phyloP scores from a whole-genome alignment of 2,113 vertebrate species.

The Calidris pygmaea region DNA sequence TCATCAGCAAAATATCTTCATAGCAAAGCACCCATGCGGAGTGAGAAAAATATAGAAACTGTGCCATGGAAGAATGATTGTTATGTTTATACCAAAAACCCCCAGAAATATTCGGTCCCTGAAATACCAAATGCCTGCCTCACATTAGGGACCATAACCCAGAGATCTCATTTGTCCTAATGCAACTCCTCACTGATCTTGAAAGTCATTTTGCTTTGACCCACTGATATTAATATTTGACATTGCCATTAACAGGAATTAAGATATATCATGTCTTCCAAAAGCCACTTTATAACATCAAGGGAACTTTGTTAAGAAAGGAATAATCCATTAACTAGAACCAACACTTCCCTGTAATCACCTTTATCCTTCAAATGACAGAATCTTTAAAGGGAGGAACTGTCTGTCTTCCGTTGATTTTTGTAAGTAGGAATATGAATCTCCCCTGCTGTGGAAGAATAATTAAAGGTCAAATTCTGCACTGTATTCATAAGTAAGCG shows the following conservation, averaged over 20 bases:
- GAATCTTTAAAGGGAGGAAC: neutral
- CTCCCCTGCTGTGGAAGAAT: neutral
- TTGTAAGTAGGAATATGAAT: neutral
- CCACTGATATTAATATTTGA: neutral
- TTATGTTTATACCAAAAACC: neutral
- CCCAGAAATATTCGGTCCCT: neutral
- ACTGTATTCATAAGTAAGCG: neutral
- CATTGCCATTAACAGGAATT: neutral
- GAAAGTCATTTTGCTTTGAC: neutral
- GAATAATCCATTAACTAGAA: neutral
- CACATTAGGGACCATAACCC: neutral
- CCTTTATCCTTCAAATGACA: neutral
- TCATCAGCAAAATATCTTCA: neutral
- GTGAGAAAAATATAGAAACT: neutral
- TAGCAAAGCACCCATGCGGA: neutral
- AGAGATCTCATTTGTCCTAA: neutral
- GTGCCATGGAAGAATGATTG: neutral
- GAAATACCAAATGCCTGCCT: neutral
- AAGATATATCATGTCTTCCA: neutral
- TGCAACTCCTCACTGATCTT: neutral
- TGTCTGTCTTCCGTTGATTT: neutral
- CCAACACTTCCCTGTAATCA: neutral
- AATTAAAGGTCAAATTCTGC: constrained; percentile 33
- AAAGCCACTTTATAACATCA: neutral
- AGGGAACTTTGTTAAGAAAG: neutral